Conservation (phyloP, 2,797 vertebrate genomes). For the Petrocephalus sullivani region DNA sequence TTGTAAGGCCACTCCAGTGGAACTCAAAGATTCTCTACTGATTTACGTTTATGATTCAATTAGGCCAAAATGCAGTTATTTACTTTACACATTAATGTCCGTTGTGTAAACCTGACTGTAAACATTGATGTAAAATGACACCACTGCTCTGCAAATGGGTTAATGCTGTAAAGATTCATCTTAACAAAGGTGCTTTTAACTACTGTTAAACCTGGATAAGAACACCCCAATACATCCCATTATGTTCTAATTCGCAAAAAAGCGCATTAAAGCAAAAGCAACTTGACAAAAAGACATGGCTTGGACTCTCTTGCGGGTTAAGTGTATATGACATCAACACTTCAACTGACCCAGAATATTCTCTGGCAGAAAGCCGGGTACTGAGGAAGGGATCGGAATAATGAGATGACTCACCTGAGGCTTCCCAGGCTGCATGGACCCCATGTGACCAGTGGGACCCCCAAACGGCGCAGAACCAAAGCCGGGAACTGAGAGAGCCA, state of each 20-base stretch:
- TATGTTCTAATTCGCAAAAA: background rate
- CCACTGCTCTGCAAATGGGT: background rate
- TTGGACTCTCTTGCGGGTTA: background rate
- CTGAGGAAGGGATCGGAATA: background rate
- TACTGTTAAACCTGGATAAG: background rate
- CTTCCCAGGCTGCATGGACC: slow-evolving; percentile 73
- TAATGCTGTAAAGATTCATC: background rate
- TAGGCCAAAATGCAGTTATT: background rate
- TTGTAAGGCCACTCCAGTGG: background rate
- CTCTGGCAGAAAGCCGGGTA: background rate
- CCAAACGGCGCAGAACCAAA: slow-evolving; percentile 77
- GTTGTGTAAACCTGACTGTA: background rate
- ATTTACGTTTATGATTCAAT: background rate
- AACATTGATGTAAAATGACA: background rate
- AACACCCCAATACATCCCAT: slow-evolving; percentile 3
- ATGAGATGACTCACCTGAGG: slow-evolving; percentile 63
- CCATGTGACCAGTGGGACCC: slow-evolving; percentile 75
- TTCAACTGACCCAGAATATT: background rate
- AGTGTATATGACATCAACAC: background rate
- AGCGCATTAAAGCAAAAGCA: background rate
- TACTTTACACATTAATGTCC: background rate
- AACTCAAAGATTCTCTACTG: background rate
- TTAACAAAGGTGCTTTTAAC: background rate
- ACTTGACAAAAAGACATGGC: background rate
- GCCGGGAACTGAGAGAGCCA: slow-evolving; percentile 62